Evolutionary conservation across 2,113 vertebrate genomes (phyloP).

Genomic region (Ceratotherium simum): DNA sequence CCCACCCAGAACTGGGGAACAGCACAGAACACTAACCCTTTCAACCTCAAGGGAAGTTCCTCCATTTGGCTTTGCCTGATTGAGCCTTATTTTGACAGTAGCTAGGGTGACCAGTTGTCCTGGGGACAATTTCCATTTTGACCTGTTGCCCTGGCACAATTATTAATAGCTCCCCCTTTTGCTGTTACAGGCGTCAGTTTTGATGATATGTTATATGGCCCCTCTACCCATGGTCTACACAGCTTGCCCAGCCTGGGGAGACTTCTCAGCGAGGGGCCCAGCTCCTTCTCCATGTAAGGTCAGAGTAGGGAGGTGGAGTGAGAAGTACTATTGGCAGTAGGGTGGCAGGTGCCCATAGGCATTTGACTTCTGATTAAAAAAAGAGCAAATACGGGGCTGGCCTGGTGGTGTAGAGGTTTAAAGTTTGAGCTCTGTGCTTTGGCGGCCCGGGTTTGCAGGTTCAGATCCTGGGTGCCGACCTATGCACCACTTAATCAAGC

Average conservation of each 20-base stretch:
- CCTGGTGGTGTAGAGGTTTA: too few relatives aligned
- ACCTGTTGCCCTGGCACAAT: not conserved
- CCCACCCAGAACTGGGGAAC: not conserved
- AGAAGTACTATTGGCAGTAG: not conserved
- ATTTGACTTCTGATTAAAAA: not conserved
- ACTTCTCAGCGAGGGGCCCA: not conserved
- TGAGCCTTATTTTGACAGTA: not conserved
- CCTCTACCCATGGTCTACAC: not conserved
- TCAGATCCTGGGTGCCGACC: too few relatives aligned
- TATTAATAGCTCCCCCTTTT: not conserved
- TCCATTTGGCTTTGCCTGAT: not conserved
- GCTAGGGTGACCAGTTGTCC: too few relatives aligned
- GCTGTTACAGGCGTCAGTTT: not conserved
- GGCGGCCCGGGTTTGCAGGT: too few relatives aligned
- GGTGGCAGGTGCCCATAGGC: not conserved
- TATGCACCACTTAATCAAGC: too few relatives aligned
- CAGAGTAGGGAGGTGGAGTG: not conserved
- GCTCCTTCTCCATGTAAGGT: not conserved
- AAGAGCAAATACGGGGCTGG: too few relatives aligned
- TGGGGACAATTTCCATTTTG: not conserved
- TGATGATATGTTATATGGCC: not conserved
- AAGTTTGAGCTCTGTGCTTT: too few relatives aligned
- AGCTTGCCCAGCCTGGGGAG: not conserved
- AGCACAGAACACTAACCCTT: not conserved
- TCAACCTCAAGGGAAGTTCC: not conserved